Percentiles rank a stretch among this genome's conserved stretches.
Conservation (phyloP, 2,113 vertebrate species). For the Rattus norvegicus region DNA sequence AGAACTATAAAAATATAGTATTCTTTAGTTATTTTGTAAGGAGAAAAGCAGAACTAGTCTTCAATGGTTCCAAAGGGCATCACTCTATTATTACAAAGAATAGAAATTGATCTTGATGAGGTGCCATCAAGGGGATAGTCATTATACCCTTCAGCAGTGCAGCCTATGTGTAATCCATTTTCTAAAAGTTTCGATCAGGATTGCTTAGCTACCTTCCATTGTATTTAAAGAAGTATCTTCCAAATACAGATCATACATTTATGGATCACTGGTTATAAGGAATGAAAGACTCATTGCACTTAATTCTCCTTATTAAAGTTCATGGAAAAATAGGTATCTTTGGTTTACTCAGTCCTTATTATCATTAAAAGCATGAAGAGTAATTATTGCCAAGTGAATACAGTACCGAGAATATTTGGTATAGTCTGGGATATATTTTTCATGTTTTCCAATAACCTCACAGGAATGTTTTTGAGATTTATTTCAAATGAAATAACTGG, state of each 20-base stretch:
- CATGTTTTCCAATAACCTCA: background rate
- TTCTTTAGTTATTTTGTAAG: slow-evolving; percentile 51
- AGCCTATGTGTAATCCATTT: slow-evolving; percentile 51
- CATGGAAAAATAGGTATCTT: background rate
- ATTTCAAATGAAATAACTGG: background rate
- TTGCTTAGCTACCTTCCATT: background rate
- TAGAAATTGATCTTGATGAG: slow-evolving; percentile 69
- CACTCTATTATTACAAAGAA: slow-evolving; percentile 55
- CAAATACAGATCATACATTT: background rate
- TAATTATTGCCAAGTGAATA: background rate
- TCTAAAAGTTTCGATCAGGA: slow-evolving; percentile 42
- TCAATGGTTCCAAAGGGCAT: slow-evolving; percentile 33
- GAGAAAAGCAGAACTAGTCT: slow-evolving; percentile 15
- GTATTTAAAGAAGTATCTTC: slow-evolving; percentile 36
- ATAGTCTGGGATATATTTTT: slow-evolving; percentile 25
- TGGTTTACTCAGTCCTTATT: background rate
- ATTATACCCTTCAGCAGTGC: slow-evolving; percentile 37
- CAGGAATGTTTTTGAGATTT: slow-evolving; percentile 43
- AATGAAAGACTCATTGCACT: slow-evolving; percentile 28
- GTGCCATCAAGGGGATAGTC: slow-evolving; percentile 49
- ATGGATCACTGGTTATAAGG: slow-evolving; percentile 38
- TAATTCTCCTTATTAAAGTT: slow-evolving; percentile 33
- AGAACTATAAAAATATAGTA: slow-evolving; percentile 61
- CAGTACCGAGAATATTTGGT: slow-evolving; percentile 19
- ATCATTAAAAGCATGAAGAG: slow-evolving; percentile 23